A percentile compares a stretch with the other conserved stretches of the same genome.
phyloP scores from a whole-genome alignment of 2,797 vertebrate genomes.

The Dipus sagitta region DNA sequence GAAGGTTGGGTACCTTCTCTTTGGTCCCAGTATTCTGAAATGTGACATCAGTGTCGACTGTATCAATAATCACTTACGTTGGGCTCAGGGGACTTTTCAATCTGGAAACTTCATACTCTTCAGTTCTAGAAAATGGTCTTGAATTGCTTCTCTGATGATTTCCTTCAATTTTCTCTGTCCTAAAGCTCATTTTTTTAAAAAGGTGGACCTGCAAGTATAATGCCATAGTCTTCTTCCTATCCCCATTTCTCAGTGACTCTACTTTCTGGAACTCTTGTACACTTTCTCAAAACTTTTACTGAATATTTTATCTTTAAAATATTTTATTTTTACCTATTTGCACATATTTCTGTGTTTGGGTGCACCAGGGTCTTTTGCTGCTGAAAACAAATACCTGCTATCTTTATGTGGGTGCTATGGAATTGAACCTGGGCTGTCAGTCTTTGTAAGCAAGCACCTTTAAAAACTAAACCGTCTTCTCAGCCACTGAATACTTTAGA shows the following conservation, averaged over 20 bases:
- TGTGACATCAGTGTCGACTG: background rate
- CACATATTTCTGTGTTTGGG: too few species aligned
- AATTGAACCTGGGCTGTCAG: too few species aligned
- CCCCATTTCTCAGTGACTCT: background rate
- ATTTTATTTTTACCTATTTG: too few species aligned
- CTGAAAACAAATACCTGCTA: too few species aligned
- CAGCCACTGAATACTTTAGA: background rate
- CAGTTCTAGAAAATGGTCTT: background rate
- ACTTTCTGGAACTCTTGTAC: background rate
- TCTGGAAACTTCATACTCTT: background rate
- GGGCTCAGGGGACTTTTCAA: background rate
- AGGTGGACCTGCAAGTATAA: background rate
- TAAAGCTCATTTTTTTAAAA: background rate
- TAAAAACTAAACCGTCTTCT: too few species aligned
- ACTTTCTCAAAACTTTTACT: background rate
- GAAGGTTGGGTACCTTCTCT: background rate
- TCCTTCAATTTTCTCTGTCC: background rate
- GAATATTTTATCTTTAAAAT: background rate
- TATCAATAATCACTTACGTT: background rate
- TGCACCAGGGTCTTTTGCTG: too few species aligned
- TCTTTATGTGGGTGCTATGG: too few species aligned
- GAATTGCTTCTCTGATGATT: conserved; percentile 7
- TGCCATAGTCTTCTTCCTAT: background rate
- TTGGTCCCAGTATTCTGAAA: background rate
- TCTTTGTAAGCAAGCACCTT: too few species aligned